Evolutionary conservation across 2,113 vertebrate species (phyloP).

Genomic region (Noturus placidus): DNA sequence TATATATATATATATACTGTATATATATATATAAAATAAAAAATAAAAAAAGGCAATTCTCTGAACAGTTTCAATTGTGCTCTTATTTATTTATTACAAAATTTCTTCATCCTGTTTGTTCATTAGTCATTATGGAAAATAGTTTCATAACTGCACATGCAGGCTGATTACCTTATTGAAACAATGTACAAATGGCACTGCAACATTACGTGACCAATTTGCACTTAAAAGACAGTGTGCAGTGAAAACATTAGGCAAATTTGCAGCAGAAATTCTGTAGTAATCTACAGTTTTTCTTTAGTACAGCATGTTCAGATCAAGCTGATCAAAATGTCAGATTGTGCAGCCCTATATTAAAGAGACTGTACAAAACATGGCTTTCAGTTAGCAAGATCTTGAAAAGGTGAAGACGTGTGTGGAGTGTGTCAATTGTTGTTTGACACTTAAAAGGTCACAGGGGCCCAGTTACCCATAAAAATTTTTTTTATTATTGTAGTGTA

Average conservation of each 20-base stretch:
- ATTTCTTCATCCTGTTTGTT: neutral
- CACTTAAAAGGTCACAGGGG: neutral
- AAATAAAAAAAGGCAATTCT: too few species aligned
- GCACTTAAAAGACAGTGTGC: neutral
- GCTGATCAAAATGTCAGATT: too few species aligned
- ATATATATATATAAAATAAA: too few species aligned
- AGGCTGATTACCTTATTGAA: neutral
- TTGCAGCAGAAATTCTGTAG: too few species aligned
- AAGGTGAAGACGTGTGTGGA: neutral
- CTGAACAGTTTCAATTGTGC: neutral
- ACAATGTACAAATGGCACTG: neutral
- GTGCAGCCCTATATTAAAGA: too few species aligned
- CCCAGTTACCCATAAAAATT: neutral
- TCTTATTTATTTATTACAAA: neutral
- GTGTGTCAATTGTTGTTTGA: neutral
- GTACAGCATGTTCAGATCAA: too few species aligned
- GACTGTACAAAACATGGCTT: too few species aligned
- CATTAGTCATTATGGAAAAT: neutral
- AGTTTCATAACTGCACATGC: neutral
- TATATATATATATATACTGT: too few species aligned
- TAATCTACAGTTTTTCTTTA: too few species aligned
- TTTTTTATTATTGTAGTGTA: neutral
- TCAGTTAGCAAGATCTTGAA: neutral
- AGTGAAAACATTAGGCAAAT: neutral
- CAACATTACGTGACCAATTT: neutral